phyloP scores from a whole-genome alignment of 2,888 invertebrate species.

The Dione vanillae region DNA sequence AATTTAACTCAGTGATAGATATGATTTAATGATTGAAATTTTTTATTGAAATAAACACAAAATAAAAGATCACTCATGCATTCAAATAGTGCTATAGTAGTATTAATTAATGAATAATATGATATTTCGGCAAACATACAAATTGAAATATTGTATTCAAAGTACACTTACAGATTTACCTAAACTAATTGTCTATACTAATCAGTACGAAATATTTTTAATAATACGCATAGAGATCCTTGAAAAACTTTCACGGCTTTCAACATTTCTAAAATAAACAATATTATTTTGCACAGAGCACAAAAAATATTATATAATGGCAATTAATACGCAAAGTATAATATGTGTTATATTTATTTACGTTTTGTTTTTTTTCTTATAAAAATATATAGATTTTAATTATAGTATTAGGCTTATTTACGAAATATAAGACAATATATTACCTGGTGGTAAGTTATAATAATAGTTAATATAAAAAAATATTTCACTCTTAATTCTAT shows the following conservation, averaged over 20 bases:
- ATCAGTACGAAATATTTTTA: conserved; percentile 4
- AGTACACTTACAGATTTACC: neutral
- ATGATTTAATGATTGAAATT: neutral
- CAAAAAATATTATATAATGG: neutral
- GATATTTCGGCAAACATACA: neutral
- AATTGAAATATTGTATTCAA: neutral
- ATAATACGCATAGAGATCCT: conserved; percentile 6
- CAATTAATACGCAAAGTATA: neutral
- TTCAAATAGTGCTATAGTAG: neutral
- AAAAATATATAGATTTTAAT: neutral
- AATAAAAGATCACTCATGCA: neutral
- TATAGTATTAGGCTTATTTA: neutral
- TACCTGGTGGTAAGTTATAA: conserved; percentile 2
- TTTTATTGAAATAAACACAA: neutral
- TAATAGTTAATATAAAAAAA: conserved; percentile 3
- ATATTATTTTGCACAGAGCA: neutral
- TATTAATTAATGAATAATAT: neutral
- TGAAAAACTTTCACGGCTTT: neutral
- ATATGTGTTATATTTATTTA: neutral
- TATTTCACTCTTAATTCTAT: neutral
- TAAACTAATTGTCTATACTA: conserved; percentile 5
- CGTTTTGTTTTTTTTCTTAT: too few species aligned
- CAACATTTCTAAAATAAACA: neutral
- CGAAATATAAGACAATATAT: neutral
- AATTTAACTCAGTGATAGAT: neutral